Evolutionary conservation across 2,797 vertebrate species (phyloP), one percentile per base, ranked within the genome.

Genomic region (Acanthurus leucopareius): DNA sequence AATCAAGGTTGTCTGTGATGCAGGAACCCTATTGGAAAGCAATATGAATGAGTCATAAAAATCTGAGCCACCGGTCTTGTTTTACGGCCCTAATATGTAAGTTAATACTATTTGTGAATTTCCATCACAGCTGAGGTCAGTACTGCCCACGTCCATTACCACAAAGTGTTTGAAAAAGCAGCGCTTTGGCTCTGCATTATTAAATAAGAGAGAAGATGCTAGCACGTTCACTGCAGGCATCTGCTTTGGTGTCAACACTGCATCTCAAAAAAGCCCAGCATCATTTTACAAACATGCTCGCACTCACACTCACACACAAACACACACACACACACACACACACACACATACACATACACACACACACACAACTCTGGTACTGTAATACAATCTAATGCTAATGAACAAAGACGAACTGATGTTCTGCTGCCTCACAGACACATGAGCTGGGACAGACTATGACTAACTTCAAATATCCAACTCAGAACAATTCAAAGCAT

Each of bases 161-260:
- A 68, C 60, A 69, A 45, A 82, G 71, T 25, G 69, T 70, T 28
- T 73, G 44, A 73, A 72, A 87, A 77, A 73, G 38, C 75, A 52
- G 22, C 19, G 13, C 74, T 73, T 74, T 68, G 70, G 20, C 52
- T 76, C 62, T 86, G 78, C 80, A 88, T 89, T 79, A 89, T 87
- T 85, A 58, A 85, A 83, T 79, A 71, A 81, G 61, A 79, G 72
- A 74, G 75, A 77, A 17, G 13, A 71, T 59, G 48, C 70, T 76
- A 45, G 70, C 79, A 85, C 75, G 76, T 79, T 81, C 72, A 86
- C 69, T 63, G 73, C 77, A 81, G 73, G 67, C 86, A 80, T 88
- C 80, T 85, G 83, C 80, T 83, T 82, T 49, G 61, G 83, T 87
- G 86, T 86, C 75, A 86, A 80, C 79, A 75, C 72, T 73, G 74